Conservation (phyloP, 2,888 invertebrate genomes). For the Lithophane leautieri region DNA sequence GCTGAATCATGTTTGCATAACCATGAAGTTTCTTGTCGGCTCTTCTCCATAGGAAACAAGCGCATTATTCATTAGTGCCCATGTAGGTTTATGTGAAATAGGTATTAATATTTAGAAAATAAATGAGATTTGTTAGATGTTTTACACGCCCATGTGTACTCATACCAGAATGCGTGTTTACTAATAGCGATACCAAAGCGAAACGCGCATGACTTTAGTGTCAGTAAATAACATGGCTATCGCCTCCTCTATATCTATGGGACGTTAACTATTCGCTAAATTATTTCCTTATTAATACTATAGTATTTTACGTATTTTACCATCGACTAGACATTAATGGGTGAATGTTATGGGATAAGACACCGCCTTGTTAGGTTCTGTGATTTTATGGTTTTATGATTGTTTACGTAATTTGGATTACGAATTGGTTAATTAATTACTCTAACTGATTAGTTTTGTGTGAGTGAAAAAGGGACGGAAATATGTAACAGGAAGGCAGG, state of each 20-base stretch:
- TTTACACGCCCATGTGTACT: constrained; percentile 3
- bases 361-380: background rate
- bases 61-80: too few species aligned
- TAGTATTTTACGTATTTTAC: constrained; percentile 34
- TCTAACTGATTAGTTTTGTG: too few species aligned
- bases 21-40: too few species aligned
- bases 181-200: constrained; percentile 43
- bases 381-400: constrained; percentile 4
- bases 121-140: background rate
- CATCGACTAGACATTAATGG: constrained; percentile 36
- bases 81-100: too few species aligned
- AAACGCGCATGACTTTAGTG: constrained; percentile 46
- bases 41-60: background rate
- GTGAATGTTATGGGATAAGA: background rate
- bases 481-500: too few species aligned
- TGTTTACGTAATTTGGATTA: background rate
- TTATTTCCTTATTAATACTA: constrained; percentile 64
- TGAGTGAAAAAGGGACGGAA: too few species aligned
- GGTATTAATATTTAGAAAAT: too few species aligned
- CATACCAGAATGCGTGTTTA: constrained; percentile 41
- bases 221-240: constrained; percentile 65
- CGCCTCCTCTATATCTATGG: constrained; percentile 41
- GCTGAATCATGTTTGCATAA: too few species aligned
- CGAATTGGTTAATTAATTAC: background rate
- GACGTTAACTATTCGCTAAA: constrained; percentile 57